Conservation (phyloP, 2,888 invertebrate genomes). For the Heliconius sara region DNA sequence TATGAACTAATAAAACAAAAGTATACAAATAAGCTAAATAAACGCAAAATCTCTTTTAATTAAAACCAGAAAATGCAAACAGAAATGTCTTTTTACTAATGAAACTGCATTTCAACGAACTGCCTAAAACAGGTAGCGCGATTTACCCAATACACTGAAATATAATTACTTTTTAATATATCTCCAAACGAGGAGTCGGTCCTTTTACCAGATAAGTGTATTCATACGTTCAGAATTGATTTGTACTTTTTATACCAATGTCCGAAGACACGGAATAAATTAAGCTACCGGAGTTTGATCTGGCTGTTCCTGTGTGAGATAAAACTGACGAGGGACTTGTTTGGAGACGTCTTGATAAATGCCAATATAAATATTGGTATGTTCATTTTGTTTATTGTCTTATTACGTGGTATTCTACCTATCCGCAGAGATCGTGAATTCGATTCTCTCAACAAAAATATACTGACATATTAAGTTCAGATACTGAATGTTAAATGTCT, state of each 20-base stretch:
- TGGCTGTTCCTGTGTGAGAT: constrained; percentile 50
- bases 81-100: not conserved
- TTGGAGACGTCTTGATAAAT: constrained; percentile 43
- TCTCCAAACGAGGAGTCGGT: constrained; percentile 47
- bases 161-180: constrained; percentile 42
- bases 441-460: not conserved
- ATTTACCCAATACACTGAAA: constrained; percentile 36
- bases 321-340: constrained; percentile 46
- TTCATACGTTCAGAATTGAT: constrained; percentile 57
- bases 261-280: constrained; percentile 75
- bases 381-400: constrained; percentile 1
- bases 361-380: constrained; percentile 39
- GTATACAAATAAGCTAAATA: not conserved
- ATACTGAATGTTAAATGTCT: too few species aligned
- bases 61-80: not conserved
- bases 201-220: constrained; percentile 60
- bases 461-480: too few species aligned
- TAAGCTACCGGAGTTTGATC: constrained; percentile 80
- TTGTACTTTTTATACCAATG: constrained; percentile 58
- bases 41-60: not conserved
- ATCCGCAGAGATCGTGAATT: not conserved
- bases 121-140: constrained; percentile 27
- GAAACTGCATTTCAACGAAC: not conserved
- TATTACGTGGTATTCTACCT: not conserved
- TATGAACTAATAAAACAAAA: not conserved